A percentile compares a stretch with the other conserved stretches of the same genome.
Evolutionary conservation across 1,140 invertebrate species (phyloP).

Genomic region (Drosophila busckii): DNA sequence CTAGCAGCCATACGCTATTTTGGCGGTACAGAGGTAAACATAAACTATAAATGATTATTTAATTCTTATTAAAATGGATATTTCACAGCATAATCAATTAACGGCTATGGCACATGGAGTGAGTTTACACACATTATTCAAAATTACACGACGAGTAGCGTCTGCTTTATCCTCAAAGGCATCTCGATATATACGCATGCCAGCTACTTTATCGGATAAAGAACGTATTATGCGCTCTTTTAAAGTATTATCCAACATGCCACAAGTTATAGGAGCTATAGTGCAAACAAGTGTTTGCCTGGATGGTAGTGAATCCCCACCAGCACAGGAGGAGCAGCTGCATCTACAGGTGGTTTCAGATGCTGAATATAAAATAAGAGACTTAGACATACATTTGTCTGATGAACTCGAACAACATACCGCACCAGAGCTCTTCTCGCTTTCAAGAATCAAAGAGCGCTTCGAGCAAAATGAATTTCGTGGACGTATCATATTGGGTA

Average conservation of each 20-base stretch:
- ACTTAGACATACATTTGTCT: constrained; percentile 53
- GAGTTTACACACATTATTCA: constrained; percentile 46
- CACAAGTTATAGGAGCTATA: constrained; percentile 62
- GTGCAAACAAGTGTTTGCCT: constrained; percentile 44
- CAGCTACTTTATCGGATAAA: constrained; percentile 61
- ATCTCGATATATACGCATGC: constrained; percentile 65
- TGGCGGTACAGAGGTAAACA: constrained; percentile 60
- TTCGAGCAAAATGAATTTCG: constrained; percentile 73
- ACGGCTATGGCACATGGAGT: constrained; percentile 57
- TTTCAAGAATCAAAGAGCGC: constrained; percentile 58
- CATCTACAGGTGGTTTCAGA: constrained; percentile 63
- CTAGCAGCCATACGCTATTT: constrained; percentile 56
- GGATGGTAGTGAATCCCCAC: background rate
- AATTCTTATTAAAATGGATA: background rate
- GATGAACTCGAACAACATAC: constrained; percentile 31
- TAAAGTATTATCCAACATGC: constrained; percentile 57
- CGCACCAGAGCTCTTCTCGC: constrained; percentile 43
- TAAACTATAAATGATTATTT: background rate
- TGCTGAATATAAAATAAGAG: constrained; percentile 56
- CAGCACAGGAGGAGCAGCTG: constrained; percentile 32
- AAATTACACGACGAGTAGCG: constrained; percentile 62
- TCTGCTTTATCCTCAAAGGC: constrained; percentile 60
- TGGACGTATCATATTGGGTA: constrained; percentile 59
- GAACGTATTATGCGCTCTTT: constrained; percentile 60
- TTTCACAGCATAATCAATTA: constrained; percentile 53